Evolutionary conservation across 2,797 vertebrate species (phyloP).

Genomic region (Enteromius argenteus): DNA sequence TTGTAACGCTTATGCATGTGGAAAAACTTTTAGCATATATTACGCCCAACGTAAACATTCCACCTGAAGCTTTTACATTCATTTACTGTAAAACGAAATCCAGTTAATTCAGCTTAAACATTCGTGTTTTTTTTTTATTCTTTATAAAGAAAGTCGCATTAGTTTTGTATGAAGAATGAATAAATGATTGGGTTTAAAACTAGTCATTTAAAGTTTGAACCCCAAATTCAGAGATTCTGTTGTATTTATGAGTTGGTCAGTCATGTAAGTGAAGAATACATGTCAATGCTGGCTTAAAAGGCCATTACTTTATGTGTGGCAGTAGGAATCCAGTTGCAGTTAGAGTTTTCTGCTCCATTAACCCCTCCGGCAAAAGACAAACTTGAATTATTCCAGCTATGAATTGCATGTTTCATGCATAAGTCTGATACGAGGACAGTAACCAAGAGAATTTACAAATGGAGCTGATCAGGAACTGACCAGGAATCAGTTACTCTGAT

Average conservation of each 20-base stretch:
- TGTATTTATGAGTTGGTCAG: background rate
- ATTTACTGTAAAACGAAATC: background rate
- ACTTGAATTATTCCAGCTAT: background rate
- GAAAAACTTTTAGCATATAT: background rate
- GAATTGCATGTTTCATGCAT: background rate
- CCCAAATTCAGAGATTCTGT: background rate
- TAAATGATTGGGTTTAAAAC: background rate
- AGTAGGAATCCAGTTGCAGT: background rate
- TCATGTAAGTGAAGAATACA: background rate
- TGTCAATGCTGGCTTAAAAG: background rate
- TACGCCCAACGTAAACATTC: background rate
- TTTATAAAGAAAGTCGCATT: too few relatives aligned
- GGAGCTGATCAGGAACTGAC: slow-evolving; percentile 1
- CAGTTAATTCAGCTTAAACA: background rate
- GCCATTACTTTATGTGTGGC: background rate
- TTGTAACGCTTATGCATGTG: background rate
- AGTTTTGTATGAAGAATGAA: too few relatives aligned
- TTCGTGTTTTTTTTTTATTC: background rate
- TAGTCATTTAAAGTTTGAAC: background rate
- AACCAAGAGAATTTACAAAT: background rate
- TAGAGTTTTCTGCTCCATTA: background rate
- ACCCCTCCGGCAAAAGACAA: background rate
- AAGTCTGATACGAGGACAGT: background rate
- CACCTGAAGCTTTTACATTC: background rate
- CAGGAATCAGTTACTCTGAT: slow-evolving; percentile 36